Conservation (phyloP, 2,888 invertebrate genomes). For the Drosophila emarginata region DNA sequence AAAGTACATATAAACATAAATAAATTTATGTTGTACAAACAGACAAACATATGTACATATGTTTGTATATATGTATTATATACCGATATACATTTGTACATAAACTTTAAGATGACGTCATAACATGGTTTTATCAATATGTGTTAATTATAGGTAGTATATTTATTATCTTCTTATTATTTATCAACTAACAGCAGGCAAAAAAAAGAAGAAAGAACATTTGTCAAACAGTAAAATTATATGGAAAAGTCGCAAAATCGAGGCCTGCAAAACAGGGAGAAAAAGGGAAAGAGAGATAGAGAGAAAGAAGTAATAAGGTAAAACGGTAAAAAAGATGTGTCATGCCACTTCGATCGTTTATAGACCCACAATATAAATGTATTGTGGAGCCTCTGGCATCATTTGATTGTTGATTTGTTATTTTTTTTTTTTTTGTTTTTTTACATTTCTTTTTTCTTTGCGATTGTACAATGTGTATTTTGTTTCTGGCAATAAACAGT, state of each 20-base stretch:
- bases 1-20: too few relatives aligned
- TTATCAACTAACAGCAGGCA: constrained; percentile 24
- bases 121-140: constrained; percentile 12
- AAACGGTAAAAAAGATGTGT: constrained; percentile 32
- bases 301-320: constrained; percentile 28
- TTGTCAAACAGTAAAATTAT: constrained; percentile 11
- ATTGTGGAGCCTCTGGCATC: constrained; percentile 31
- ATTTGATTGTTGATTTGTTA: constrained; percentile 16
- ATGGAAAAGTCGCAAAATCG: constrained; percentile 25
- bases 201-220: constrained; percentile 6
- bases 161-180: constrained; percentile 10
- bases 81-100: too few relatives aligned
- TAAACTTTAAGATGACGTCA: constrained; percentile 22
- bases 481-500: constrained; percentile 30
- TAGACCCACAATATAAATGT: constrained; percentile 7
- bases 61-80: too few relatives aligned
- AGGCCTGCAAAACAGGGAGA: not conserved
- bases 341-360: constrained; percentile 20
- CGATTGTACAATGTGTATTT: not conserved
- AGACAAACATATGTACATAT: too few relatives aligned
- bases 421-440: constrained; percentile 13
- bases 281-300: not conserved
- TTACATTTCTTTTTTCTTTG: not conserved
- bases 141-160: constrained; percentile 26
- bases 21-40: too few relatives aligned